Percentiles rank a stretch among this genome's conserved stretches.
Evolutionary conservation across 2,888 invertebrate species (phyloP).

Genomic region (Eulithis testata): DNA sequence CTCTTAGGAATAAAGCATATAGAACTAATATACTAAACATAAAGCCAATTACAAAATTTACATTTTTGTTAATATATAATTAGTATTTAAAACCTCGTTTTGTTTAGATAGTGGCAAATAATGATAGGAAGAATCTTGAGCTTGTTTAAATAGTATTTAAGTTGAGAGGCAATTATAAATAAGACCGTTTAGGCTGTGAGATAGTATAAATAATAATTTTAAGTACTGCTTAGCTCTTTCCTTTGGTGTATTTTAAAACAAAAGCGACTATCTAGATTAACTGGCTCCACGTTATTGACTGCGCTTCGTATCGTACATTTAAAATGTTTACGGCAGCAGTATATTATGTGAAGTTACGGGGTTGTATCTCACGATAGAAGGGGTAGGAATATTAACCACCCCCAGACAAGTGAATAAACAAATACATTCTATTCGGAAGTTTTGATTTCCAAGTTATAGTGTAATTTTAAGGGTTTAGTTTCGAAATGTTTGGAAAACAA

Average conservation of each 20-base stretch:
- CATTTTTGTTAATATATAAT: too few species aligned
- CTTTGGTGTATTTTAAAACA: background rate
- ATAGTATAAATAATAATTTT: too few species aligned
- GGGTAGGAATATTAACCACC: slow-evolving; percentile 39
- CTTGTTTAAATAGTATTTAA: too few species aligned
- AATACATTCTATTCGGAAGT: slow-evolving; percentile 19
- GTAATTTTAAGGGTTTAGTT: background rate
- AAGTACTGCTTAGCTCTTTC: too few species aligned
- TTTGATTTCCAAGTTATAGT: slow-evolving; percentile 8
- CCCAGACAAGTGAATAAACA: slow-evolving; percentile 31
- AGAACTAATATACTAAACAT: too few species aligned
- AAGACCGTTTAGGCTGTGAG: too few species aligned
- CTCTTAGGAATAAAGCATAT: too few species aligned
- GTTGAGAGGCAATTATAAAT: too few species aligned
- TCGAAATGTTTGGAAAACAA: background rate
- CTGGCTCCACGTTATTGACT: slow-evolving; percentile 40
- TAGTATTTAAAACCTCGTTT: too few species aligned
- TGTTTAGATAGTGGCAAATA: too few species aligned
- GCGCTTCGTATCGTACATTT: slow-evolving; percentile 50
- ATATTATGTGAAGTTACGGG: slow-evolving; percentile 47
- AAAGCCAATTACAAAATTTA: too few species aligned
- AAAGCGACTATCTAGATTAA: slow-evolving; percentile 34
- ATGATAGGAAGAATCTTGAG: too few species aligned
- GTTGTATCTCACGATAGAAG: slow-evolving; percentile 35
- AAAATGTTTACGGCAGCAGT: slow-evolving; percentile 51